These are phyloP conservation scores for Tenualosa thibaudeaui DNA, from an alignment of 2,797 vertebrate species.

Conservation along the genomic window DNA sequence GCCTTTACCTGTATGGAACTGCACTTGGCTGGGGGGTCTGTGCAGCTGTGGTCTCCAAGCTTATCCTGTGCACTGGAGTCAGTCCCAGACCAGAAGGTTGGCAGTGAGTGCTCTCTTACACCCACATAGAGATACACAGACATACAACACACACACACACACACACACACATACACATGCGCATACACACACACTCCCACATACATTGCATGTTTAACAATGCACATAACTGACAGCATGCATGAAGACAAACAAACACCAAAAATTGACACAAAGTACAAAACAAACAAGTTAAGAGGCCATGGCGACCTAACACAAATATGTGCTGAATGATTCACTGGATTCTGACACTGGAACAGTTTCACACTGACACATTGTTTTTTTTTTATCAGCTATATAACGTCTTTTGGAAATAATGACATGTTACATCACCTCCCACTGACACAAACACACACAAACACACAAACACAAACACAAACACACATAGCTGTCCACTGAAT, in stretches of 20 bases:
- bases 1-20: neutral
- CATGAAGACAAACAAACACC: neutral
- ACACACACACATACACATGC: neutral
- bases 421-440: neutral
- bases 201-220: neutral
- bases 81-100: neutral
- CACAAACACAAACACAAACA: neutral
- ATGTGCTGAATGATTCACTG: neutral
- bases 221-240: no score
- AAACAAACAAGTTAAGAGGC: neutral
- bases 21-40: neutral
- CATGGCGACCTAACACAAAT: neutral
- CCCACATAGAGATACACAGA: neutral
- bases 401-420: neutral
- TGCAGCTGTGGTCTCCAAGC: neutral
- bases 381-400: neutral
- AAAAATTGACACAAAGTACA: neutral
- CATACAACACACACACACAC: neutral
- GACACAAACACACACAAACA: neutral
- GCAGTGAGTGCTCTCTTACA: neutral
- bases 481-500: neutral
- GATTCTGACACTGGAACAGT: no score
- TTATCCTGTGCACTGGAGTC: neutral
- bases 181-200: neutral
- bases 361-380: neutral